Evolutionary conservation across 2,113 vertebrate genomes (phyloP).

Genomic region (Rhagologus leucostigma): DNA sequence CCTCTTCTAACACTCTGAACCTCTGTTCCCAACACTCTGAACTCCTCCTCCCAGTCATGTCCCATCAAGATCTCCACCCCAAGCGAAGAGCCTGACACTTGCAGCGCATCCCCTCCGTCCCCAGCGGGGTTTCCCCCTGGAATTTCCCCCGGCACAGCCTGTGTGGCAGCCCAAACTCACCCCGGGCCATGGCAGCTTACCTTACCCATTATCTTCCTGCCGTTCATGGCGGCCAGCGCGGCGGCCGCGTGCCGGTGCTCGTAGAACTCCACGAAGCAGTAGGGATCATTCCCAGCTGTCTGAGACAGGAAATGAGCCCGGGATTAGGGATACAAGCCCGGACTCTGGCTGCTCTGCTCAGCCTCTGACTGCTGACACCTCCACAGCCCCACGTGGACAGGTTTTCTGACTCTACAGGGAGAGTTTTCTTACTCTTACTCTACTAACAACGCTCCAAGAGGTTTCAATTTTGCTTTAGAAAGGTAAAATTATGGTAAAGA

Average conservation of each 20-base stretch:
- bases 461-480: not conserved
- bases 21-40: too few species aligned
- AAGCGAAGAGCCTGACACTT: accelerated
- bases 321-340: not conserved
- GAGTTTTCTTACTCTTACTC: not conserved
- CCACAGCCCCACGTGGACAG: accelerated
- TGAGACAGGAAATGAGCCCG: constrained; percentile 26
- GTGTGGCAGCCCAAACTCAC: constrained; percentile 72
- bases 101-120: not conserved
- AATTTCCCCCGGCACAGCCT: not conserved
- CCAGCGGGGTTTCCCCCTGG: not conserved
- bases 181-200: constrained; percentile 86
- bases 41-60: accelerated
- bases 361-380: not conserved
- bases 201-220: constrained; percentile 99
- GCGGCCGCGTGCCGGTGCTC: constrained; percentile 97
- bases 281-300: constrained; percentile 96
- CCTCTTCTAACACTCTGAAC: too few species aligned
- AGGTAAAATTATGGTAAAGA: accelerated
- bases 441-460: accelerated
- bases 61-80: accelerated
- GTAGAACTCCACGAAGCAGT: constrained; percentile 98
- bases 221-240: constrained; percentile 96
- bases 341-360: not conserved
- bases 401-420: not conserved